Percentiles rank a stretch among this genome's conserved stretches.
These are phyloP conservation scores for Gallinago nigripennis DNA, from an alignment of 2,797 vertebrate genomes.

Conservation along the genomic window DNA sequence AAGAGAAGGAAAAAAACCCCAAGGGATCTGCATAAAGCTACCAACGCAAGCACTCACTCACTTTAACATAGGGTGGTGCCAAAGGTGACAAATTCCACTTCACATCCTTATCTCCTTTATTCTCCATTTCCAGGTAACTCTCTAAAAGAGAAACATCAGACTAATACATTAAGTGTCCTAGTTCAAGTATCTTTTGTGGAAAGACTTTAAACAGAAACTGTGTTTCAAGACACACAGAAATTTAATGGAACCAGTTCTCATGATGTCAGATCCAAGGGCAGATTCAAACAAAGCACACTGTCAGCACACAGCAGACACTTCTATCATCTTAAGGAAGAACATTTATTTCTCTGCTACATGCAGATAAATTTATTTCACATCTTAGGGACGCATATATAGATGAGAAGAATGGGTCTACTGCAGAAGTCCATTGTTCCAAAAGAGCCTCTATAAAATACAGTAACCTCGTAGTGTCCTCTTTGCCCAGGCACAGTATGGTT, in stretches of 20 bases:
- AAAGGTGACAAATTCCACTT: slow-evolving; percentile 93
- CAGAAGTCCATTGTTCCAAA: background rate
- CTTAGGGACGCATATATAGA: background rate
- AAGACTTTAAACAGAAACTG: background rate
- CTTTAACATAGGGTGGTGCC: slow-evolving; percentile 94
- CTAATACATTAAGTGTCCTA: background rate
- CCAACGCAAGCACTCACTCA: slow-evolving; percentile 54
- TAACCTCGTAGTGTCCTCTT: background rate
- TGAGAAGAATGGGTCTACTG: background rate
- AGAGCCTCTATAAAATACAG: background rate
- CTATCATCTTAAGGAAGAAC: background rate
- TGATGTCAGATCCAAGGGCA: background rate
- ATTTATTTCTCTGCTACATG: background rate
- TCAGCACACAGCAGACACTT: background rate
- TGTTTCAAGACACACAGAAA: background rate
- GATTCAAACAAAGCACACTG: background rate
- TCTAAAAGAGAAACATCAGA: slow-evolving; percentile 76
- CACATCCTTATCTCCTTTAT: slow-evolving; percentile 81
- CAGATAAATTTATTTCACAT: background rate
- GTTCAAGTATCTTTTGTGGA: background rate
- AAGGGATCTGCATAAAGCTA: background rate
- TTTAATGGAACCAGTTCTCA: background rate
- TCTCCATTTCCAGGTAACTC: slow-evolving; percentile 87
- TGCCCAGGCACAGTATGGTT: background rate
- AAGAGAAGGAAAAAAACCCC: background rate